Evolutionary conservation across 1,140 invertebrate species (phyloP).

Genomic region (Cepaea nemoralis): DNA sequence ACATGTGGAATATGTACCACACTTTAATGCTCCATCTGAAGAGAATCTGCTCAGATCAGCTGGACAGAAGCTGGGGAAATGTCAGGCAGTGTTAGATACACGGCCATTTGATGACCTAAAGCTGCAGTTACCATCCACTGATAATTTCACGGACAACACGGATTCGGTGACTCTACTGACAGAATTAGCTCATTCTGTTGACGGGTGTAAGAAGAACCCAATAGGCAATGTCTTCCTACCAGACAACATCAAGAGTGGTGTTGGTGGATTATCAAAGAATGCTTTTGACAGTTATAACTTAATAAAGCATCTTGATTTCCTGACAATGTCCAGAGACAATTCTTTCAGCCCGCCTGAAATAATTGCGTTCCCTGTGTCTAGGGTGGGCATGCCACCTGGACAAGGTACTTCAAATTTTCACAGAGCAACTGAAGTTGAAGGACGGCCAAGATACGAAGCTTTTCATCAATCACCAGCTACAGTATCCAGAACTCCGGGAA

Average conservation of each 20-base stretch:
- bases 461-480: not conserved
- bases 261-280: not conserved
- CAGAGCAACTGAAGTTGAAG: slow-evolving; percentile 7
- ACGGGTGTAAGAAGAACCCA: not conserved
- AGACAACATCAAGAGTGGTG: not conserved
- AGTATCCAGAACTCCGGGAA: slow-evolving; percentile 1
- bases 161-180: not conserved
- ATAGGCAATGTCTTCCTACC: not conserved
- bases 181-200: not conserved
- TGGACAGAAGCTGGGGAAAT: slow-evolving; percentile 41
- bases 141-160: not conserved
- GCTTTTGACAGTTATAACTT: slow-evolving; percentile 12
- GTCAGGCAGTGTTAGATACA: slow-evolving; percentile 34
- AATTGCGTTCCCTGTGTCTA: slow-evolving; percentile 15
- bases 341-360: slow-evolving; percentile 11
- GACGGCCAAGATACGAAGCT: not conserved
- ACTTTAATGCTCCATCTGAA: not conserved
- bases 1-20: slow-evolving; percentile 32
- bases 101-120: slow-evolving; percentile 14
- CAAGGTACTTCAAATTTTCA: not conserved
- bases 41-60: slow-evolving; percentile 39
- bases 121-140: not conserved
- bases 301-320: slow-evolving; percentile 13
- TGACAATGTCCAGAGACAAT: not conserved
- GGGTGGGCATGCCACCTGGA: not conserved